Conservation (phyloP, 2,888 invertebrate genomes). For the Pristionchus entomophagus region DNA sequence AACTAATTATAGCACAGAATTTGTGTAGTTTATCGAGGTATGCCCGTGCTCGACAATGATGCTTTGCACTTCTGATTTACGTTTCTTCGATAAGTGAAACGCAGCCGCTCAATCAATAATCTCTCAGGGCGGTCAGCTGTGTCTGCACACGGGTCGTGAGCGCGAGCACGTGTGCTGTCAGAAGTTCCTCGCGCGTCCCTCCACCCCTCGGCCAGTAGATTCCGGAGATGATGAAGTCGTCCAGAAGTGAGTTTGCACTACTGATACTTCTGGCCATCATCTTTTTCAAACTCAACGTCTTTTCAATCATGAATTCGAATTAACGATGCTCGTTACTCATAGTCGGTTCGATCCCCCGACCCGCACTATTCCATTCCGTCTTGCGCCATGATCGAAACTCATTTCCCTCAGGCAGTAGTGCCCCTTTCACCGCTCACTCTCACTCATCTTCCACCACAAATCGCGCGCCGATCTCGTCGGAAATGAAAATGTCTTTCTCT, state of each 20-base stretch:
- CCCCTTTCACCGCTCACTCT: neutral
- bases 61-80: no score
- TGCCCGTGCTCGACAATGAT: no score
- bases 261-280: no score
- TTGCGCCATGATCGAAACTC: neutral
- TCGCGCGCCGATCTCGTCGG: conserved; percentile 22
- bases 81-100: no score
- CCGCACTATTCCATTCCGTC: no score
- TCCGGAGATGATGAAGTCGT: conserved; percentile 34
- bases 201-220: conserved; percentile 6
- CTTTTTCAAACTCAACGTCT: no score
- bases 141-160: conserved; percentile 46
- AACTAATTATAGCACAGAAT: no score
- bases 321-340: neutral
- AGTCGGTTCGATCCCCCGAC: neutral
- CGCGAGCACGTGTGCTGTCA: conserved; percentile 68
- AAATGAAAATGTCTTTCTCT: conserved; percentile 30
- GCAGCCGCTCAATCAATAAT: neutral
- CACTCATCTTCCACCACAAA: neutral
- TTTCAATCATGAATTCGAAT: neutral
- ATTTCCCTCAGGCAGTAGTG: neutral
- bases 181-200: conserved; percentile 45
- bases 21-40: no score
- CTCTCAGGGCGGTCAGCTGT: conserved; percentile 40
- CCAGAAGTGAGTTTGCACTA: neutral